phyloP scores from a whole-genome alignment of 2,888 invertebrate species.

The Caenorhabditis sp. region DNA sequence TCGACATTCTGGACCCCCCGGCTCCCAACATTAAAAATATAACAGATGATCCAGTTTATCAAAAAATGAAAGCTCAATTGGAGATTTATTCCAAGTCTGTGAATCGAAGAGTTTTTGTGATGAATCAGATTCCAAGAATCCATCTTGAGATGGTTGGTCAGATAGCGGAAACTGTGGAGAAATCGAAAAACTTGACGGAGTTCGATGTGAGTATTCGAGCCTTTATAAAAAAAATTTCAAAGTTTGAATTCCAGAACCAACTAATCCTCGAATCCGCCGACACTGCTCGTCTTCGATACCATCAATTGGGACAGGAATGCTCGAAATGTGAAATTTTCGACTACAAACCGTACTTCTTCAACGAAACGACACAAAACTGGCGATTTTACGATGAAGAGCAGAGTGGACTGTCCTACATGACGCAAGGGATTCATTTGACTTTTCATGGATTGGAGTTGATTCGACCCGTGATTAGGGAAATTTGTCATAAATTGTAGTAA shows the following conservation, averaged over 20 bases:
- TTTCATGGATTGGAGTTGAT: conserved; percentile 26
- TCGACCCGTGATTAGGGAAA: background rate
- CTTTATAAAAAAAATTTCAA: background rate
- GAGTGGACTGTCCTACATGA: conserved; percentile 7
- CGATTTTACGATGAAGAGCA: background rate
- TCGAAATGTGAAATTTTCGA: conserved; percentile 22
- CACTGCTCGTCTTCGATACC: background rate
- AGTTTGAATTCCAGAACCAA: background rate
- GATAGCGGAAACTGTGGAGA: background rate
- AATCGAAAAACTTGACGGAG: background rate
- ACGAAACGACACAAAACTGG: background rate
- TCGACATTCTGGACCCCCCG: background rate
- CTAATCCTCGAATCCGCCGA: background rate
- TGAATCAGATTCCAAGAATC: background rate
- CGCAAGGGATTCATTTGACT: conserved; percentile 14
- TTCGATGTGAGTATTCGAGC: conserved; percentile 17
- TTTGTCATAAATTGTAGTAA: conserved; percentile 11
- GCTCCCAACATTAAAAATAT: background rate
- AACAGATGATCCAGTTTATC: background rate
- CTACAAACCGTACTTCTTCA: conserved; percentile 10
- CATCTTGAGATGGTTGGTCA: background rate
- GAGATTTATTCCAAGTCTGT: background rate
- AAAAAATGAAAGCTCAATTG: background rate
- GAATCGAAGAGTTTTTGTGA: conserved; percentile 1
- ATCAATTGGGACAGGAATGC: background rate